phyloP scores from a whole-genome alignment of 2,797 vertebrate genomes.

The Cheirogaleus major region DNA sequence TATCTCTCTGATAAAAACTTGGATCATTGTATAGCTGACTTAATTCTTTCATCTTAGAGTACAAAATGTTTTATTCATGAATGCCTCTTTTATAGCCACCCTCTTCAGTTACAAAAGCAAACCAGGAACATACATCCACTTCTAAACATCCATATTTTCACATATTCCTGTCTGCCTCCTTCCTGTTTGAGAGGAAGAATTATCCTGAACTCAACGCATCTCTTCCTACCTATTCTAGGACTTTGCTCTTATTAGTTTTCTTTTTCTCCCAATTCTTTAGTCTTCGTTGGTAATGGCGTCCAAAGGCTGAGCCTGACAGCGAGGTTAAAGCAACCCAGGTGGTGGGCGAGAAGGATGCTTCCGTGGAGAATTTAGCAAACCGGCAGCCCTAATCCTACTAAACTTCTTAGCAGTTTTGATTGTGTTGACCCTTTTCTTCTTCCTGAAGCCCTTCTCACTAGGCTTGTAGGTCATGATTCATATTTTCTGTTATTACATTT shows the following conservation, averaged over 20 bases:
- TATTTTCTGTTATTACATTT: neutral
- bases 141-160: neutral
- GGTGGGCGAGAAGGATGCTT: neutral
- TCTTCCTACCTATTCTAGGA: neutral
- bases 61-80: conserved; percentile 28
- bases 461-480: neutral
- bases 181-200: neutral
- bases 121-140: neutral
- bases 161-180: neutral
- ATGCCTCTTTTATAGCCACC: neutral
- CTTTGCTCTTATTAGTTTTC: neutral
- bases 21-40: neutral
- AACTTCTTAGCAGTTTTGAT: neutral
- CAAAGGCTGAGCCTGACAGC: neutral
- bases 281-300: neutral
- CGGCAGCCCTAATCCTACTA: neutral
- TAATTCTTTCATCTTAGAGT: conserved; percentile 19
- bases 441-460: neutral
- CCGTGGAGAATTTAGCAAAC: neutral
- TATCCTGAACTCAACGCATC: neutral
- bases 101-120: neutral
- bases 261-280: neutral
- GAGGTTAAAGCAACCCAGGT: neutral
- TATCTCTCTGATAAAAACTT: conserved; percentile 17
- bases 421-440: neutral